Conservation (phyloP, 2,888 invertebrate species). For the Allolobophora icterica region DNA sequence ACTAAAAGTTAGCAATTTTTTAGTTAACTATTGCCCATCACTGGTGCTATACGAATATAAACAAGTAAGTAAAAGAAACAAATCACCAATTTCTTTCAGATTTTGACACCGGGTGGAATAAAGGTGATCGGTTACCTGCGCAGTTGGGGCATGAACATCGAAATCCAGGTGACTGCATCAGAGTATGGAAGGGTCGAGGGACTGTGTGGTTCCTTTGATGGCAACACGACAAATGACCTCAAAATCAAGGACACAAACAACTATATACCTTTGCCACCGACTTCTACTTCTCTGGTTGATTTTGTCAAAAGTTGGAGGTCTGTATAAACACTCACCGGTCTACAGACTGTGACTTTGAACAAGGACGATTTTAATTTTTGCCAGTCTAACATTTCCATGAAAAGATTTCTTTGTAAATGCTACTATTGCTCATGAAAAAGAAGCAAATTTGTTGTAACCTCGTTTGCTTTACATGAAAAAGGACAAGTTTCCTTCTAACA, state of each 20-base stretch:
- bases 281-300: neutral
- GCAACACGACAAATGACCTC: neutral
- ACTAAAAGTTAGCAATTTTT: too few relatives aligned
- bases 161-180: neutral
- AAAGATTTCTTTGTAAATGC: too few relatives aligned
- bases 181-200: neutral
- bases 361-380: too few relatives aligned
- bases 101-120: neutral
- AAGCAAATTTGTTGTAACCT: too few relatives aligned
- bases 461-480: too few relatives aligned
- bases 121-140: neutral
- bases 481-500: too few relatives aligned
- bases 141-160: constrained; percentile 17
- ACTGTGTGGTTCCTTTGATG: constrained; percentile 17
- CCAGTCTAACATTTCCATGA: too few relatives aligned
- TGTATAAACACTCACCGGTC: neutral
- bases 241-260: neutral
- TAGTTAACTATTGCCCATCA: too few relatives aligned
- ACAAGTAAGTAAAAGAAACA: neutral
- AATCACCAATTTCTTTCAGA: neutral
- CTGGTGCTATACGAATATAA: neutral
- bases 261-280: neutral
- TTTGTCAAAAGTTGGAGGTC: neutral
- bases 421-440: too few relatives aligned
- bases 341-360: neutral